These are phyloP conservation scores for Maconellicoccus hirsutus DNA, from an alignment of 1,140 invertebrate species.

Conservation along the genomic window DNA sequence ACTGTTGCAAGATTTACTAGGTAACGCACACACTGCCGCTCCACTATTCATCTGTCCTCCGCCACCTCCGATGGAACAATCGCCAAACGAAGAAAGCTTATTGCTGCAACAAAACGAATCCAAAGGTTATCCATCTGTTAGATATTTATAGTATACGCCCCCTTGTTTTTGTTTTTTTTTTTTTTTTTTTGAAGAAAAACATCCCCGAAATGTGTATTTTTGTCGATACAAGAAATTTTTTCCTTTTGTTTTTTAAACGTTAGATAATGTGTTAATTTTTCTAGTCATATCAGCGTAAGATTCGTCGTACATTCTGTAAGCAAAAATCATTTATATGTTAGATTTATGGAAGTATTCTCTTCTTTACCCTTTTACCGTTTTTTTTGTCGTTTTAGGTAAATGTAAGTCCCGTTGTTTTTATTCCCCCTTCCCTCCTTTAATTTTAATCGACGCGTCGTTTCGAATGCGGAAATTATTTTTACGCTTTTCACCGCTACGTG, in stretches of 20 bases:
- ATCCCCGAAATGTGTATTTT: neutral
- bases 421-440: neutral
- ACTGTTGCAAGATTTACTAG: conserved; percentile 30
- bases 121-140: conserved; percentile 11
- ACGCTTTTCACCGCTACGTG: neutral
- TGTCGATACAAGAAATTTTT: neutral
- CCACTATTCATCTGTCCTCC: conserved; percentile 40
- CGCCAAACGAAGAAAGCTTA: conserved; percentile 42
- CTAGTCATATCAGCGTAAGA: conserved; percentile 15
- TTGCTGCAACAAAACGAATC: conserved; percentile 28
- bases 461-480: too few relatives aligned
- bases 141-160: conserved; percentile 13
- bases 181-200: neutral
- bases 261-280: conserved; percentile 6
- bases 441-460: too few relatives aligned
- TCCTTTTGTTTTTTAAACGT: neutral
- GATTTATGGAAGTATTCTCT: neutral
- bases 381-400: neutral
- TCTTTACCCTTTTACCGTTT: neutral
- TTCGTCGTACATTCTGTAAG: conserved; percentile 4
- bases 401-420: neutral
- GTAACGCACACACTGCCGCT: conserved; percentile 23
- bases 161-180: neutral
- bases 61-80: conserved; percentile 39
- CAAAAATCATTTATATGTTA: neutral